Conservation (phyloP, 2,797 vertebrate species). For the Dromococcyx pavoninus region DNA sequence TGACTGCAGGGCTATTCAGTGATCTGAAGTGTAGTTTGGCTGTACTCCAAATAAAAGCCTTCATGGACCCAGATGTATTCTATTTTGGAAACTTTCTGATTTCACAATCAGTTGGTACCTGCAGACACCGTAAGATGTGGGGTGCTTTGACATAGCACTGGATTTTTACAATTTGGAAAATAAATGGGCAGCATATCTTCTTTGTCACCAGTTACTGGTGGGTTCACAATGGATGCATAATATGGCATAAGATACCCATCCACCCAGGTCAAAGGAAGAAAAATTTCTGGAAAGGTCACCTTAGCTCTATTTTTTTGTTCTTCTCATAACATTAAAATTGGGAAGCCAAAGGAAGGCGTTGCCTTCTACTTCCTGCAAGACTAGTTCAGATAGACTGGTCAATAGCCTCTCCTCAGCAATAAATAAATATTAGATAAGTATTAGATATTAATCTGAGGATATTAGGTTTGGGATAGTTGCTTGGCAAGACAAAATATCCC, state of each 20-base stretch:
- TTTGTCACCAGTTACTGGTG: not conserved
- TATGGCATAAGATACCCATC: not conserved
- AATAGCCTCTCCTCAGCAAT: not conserved
- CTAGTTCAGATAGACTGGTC: not conserved
- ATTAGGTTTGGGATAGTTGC: not conserved
- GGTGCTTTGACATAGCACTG: not conserved
- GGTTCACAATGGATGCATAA: not conserved
- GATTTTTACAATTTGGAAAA: not conserved
- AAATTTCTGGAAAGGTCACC: not conserved
- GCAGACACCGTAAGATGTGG: not conserved
- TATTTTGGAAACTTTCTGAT: not conserved
- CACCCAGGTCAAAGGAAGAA: not conserved
- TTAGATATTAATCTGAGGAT: not conserved
- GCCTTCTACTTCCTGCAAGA: not conserved
- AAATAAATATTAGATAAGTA: not conserved
- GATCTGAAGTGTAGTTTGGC: not conserved
- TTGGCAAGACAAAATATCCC: not conserved
- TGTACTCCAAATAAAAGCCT: not conserved
- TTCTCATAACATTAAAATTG: not conserved
- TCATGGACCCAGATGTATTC: rapidly evolving
- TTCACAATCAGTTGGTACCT: not conserved
- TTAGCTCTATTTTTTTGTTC: not conserved
- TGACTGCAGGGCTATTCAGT: not conserved
- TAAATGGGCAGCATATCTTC: not conserved
- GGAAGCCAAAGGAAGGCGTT: not conserved